Evolutionary conservation across 2,113 vertebrate genomes (phyloP).

Genomic region (Ranitomeya variabilis): DNA sequence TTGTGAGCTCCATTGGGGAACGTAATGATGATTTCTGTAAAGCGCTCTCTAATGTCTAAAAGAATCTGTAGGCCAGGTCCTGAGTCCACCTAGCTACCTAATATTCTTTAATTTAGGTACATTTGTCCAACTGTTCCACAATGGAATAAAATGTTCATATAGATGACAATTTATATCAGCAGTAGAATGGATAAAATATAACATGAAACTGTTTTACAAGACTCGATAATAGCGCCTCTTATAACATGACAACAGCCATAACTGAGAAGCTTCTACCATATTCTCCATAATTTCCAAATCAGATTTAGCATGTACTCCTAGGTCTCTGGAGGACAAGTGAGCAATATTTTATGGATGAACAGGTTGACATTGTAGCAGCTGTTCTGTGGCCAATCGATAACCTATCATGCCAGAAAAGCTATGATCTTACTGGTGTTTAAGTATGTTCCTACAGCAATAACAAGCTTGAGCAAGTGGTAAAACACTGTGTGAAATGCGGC

Average conservation of each 20-base stretch:
- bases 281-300: conserved; percentile 35
- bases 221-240: not conserved
- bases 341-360: conserved; percentile 48
- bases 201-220: not conserved
- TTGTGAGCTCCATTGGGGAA: no score
- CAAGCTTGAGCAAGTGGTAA: conserved; percentile 1
- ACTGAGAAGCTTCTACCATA: not conserved
- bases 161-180: not conserved
- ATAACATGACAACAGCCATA: conserved; percentile 13
- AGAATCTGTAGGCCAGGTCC: no score
- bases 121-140: not conserved
- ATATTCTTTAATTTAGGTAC: not conserved
- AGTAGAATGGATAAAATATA: conserved; percentile 11
- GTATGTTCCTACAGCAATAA: conserved; percentile 21
- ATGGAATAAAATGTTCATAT: not conserved
- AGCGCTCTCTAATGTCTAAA: no score
- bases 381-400: conserved; percentile 51
- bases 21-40: no score
- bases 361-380: conserved; percentile 48
- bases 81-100: not conserved
- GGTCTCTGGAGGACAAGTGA: conserved; percentile 24
- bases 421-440: conserved; percentile 46
- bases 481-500: conserved; percentile 19
- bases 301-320: not conserved
- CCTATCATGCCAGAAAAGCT: conserved; percentile 28